phyloP scores from a whole-genome alignment of 2,888 invertebrate species.

The Erebia epiphron region DNA sequence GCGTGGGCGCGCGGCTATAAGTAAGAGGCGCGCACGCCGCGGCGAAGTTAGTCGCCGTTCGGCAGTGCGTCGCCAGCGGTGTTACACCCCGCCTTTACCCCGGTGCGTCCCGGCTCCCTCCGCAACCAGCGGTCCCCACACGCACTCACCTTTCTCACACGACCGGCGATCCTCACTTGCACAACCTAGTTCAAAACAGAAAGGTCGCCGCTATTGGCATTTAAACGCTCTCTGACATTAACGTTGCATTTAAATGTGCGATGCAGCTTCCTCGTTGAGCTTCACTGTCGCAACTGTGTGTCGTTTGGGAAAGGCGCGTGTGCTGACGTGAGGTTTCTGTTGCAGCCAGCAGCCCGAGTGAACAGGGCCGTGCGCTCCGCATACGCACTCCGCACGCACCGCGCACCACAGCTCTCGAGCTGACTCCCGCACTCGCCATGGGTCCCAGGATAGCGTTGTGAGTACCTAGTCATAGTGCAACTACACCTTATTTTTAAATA shows the following conservation, averaged over 20 bases:
- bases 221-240: slow-evolving; percentile 82
- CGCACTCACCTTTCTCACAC: slow-evolving; percentile 75
- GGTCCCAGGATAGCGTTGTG: slow-evolving; percentile 71
- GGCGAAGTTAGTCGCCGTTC: slow-evolving; percentile 81
- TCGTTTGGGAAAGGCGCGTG: slow-evolving; percentile 79
- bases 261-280: slow-evolving; percentile 80
- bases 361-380: slow-evolving; percentile 60
- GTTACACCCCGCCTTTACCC: slow-evolving; percentile 57
- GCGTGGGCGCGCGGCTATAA: slow-evolving; percentile 75
- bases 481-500: background rate
- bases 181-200: slow-evolving; percentile 74
- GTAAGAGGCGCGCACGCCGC: slow-evolving; percentile 75
- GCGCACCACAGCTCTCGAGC: slow-evolving; percentile 44
- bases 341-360: slow-evolving; percentile 71
- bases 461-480: slow-evolving; percentile 52
- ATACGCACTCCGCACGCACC: slow-evolving; percentile 46
- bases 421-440: slow-evolving; percentile 54
- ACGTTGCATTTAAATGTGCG: slow-evolving; percentile 79
- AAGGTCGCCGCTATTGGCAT: slow-evolving; percentile 82
- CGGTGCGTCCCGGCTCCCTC: slow-evolving; percentile 65
- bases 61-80: slow-evolving; percentile 76
- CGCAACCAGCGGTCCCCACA: slow-evolving; percentile 54
- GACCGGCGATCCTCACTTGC: slow-evolving; percentile 78
- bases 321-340: slow-evolving; percentile 77
- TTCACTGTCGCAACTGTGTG: slow-evolving; percentile 78